Evolutionary conservation across 2,797 vertebrate genomes (phyloP), one percentile per base, ranked within the genome.

Genomic region (Anas georgica): DNA sequence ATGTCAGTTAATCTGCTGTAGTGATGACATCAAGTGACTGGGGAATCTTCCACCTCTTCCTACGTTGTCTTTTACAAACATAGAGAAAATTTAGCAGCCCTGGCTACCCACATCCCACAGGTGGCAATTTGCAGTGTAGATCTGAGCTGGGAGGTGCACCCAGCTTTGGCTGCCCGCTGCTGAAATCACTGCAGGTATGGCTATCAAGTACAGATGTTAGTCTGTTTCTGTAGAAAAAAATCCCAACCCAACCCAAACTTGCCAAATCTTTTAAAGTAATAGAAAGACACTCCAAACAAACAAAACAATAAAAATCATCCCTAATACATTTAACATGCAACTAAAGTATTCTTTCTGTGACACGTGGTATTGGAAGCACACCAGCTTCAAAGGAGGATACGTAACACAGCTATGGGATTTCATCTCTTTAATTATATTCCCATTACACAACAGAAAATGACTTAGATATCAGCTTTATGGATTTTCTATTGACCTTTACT

Each of bases 291-390:
- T 9, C 50, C 21, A 84, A 23, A 2, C 4, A 33, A 60, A 10
- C 26, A 39, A 76, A 75, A 15, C 18, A 50, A 25, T 10, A 33
- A 70, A 79, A 90, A 55, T 0, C 41, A 22, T 4, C n/a, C 37
- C 26, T 37, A 45, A 89, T 28, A 62, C 15, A 58, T 77, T 89
- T 67, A 89, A 64, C 29, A 75, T 28, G 31, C 50, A 83, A 46
- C 37, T 75, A 10, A 83, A 72, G 6, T 31, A 23, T 28, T 83
- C 77, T 79, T 72, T 89, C 23, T 28, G 14, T 75, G 43, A 83
- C 0, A 0, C 13, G 22, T 54, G 18, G 45, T 52, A 46, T 3
- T 75, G 39, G n/a, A 69, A 72, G 15, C 0, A 0, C 45, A 87
- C 22, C 11, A 66, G 39, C 37, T 91, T 78, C 78, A 73, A 91